Conservation (phyloP, 2,797 vertebrate genomes). For the Catamblyrhynchus diadema region DNA sequence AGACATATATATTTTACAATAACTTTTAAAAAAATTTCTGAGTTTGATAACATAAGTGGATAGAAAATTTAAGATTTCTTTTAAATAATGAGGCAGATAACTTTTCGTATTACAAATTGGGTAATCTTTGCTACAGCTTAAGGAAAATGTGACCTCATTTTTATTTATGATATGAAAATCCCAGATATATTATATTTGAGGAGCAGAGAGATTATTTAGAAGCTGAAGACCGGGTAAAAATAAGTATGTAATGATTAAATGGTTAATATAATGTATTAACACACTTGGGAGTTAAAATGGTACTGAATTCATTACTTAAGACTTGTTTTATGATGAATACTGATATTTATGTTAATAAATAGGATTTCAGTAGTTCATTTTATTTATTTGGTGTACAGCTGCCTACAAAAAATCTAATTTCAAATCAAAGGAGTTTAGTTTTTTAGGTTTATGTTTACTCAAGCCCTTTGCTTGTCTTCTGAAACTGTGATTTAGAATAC, state of each 20-base stretch:
- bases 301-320: neutral
- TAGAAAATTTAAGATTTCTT: neutral
- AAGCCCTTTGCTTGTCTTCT: neutral
- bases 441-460: neutral
- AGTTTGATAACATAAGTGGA: neutral
- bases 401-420: neutral
- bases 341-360: neutral
- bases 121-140: neutral
- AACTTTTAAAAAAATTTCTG: neutral
- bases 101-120: neutral
- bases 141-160: neutral
- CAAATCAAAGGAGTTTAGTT: neutral
- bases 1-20: neutral
- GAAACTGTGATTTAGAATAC: neutral
- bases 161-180: neutral
- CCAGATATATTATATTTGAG: neutral
- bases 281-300: neutral
- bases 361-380: neutral
- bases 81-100: neutral
- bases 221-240: neutral
- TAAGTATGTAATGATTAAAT: neutral
- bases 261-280: neutral
- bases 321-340: neutral
- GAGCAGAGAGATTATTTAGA: neutral
- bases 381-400: neutral